Percentiles rank a stretch among this genome's conserved stretches.
Conservation (phyloP, 2,888 invertebrate genomes). For the Taphrorychus bicolor region DNA sequence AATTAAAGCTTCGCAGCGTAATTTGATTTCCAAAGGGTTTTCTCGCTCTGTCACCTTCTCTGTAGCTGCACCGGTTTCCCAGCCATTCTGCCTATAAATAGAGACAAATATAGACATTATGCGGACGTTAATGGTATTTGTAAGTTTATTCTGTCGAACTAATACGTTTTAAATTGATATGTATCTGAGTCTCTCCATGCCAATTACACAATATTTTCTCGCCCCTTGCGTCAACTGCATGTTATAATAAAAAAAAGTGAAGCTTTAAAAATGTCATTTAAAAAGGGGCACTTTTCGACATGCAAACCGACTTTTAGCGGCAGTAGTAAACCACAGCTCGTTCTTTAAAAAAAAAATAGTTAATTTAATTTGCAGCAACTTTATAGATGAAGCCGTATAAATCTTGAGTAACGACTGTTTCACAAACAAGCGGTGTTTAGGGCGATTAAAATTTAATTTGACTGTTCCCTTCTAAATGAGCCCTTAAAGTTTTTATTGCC, state of each 20-base stretch:
- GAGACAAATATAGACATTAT: slow-evolving; percentile 9
- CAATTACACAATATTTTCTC: no score
- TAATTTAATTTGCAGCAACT: slow-evolving; percentile 27
- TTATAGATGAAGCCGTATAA: slow-evolving; percentile 28
- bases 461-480: slow-evolving; percentile 25
- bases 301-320: slow-evolving; percentile 11
- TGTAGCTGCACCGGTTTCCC: neutral
- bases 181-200: no score
- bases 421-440: slow-evolving; percentile 30
- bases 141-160: neutral
- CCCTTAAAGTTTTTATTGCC: slow-evolving; percentile 30
- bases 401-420: slow-evolving; percentile 30
- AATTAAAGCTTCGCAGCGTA: slow-evolving; percentile 9
- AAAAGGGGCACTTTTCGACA: no score
- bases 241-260: no score
- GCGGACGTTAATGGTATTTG: neutral
- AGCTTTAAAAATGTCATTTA: no score
- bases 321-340: slow-evolving; percentile 1
- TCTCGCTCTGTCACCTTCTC: neutral
- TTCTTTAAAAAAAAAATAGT: slow-evolving; percentile 21
- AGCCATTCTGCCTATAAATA: neutral
- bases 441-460: slow-evolving; percentile 34
- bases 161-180: neutral
- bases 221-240: no score
- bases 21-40: slow-evolving; percentile 10